Conservation (phyloP, 2,888 invertebrate species). For the Tuta absoluta region DNA sequence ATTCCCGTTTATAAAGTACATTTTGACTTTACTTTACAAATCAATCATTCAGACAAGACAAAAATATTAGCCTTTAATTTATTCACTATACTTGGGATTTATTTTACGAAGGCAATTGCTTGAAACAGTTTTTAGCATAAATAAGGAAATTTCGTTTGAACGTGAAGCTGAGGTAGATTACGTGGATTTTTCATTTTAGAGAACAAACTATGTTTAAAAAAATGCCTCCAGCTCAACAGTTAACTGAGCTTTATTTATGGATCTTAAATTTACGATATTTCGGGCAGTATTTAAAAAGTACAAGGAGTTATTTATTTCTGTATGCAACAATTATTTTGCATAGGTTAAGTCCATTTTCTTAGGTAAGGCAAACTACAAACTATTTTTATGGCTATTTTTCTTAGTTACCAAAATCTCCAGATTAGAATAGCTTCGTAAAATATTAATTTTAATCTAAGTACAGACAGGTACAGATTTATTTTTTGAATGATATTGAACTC, state of each 20-base stretch:
- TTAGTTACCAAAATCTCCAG: conserved; percentile 20
- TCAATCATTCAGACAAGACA: conserved; percentile 4
- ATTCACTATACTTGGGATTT: neutral
- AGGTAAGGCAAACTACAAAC: neutral
- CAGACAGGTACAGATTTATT: conserved; percentile 33
- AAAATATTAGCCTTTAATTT: neutral
- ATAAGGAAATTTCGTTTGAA: neutral
- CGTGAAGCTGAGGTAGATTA: neutral
- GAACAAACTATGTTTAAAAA: neutral
- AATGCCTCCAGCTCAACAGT: neutral
- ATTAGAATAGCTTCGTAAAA: neutral
- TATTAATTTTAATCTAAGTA: conserved; percentile 21
- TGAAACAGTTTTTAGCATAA: neutral
- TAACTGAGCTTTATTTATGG: neutral
- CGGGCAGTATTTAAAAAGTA: conserved; percentile 38
- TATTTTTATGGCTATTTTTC: conserved; percentile 9
- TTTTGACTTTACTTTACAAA: conserved; percentile 6
- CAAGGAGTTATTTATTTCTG: conserved; percentile 28
- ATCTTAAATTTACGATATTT: conserved; percentile 28
- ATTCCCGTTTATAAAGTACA: neutral
- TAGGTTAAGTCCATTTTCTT: neutral
- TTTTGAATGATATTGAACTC: conserved; percentile 29
- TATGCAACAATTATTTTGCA: neutral
- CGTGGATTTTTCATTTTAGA: too few species aligned
- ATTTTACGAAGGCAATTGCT: neutral